Percentiles rank a stretch among this genome's conserved stretches.
phyloP scores from a whole-genome alignment of 2,888 invertebrate species.

The Aelia acuminata region DNA sequence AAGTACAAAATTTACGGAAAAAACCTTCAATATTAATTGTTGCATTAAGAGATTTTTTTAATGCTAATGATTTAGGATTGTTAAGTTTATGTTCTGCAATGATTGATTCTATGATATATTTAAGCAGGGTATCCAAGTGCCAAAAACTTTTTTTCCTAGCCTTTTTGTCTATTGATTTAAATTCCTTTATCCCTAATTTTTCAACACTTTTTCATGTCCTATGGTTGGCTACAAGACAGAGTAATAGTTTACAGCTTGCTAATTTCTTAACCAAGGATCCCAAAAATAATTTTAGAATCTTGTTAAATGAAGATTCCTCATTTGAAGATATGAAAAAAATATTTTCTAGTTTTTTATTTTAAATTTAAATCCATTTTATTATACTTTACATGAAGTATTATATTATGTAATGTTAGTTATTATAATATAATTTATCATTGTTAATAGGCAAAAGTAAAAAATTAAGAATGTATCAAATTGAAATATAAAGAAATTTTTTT shows the following conservation, averaged over 20 bases:
- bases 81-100: slow-evolving; percentile 34
- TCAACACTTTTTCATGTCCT: not conserved
- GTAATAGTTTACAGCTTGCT: not conserved
- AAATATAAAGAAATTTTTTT: not conserved
- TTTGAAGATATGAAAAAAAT: slow-evolving; percentile 7
- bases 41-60: slow-evolving; percentile 12
- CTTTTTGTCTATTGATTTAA: slow-evolving; percentile 9
- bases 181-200: not conserved
- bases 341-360: not conserved
- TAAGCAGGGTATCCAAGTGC: not conserved
- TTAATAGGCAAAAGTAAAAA: not conserved
- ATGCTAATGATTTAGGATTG: slow-evolving; percentile 24
- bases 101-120: slow-evolving; percentile 4
- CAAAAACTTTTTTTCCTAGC: slow-evolving; percentile 16
- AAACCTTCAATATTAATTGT: slow-evolving; percentile 28
- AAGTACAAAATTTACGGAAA: not conserved
- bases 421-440: not conserved
- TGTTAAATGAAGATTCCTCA: not conserved
- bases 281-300: not conserved
- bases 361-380: not conserved
- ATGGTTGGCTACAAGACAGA: not conserved
- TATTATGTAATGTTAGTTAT: not conserved
- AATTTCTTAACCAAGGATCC: not conserved
- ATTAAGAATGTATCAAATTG: not conserved
- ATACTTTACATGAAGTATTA: not conserved